Conservation (phyloP, 2,113 vertebrate genomes). For the Poeciliopsis prolifica region DNA sequence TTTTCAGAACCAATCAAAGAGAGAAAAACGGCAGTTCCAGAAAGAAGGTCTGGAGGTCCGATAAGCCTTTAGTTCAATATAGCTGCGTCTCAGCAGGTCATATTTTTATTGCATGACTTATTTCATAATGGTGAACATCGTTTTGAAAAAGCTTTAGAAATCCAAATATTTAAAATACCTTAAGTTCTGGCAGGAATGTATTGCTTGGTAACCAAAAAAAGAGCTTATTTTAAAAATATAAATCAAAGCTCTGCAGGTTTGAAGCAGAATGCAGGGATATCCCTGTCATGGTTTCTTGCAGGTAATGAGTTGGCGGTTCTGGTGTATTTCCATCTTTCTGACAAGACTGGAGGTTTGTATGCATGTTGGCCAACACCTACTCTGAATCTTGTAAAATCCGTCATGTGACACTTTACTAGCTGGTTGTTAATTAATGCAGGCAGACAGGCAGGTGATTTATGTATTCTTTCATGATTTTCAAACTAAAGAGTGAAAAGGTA, state of each 20-base stretch:
- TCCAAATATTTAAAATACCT: constrained; percentile 25
- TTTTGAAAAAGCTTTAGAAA: constrained; percentile 18
- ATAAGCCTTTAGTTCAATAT: constrained; percentile 25
- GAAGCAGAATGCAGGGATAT: constrained; percentile 53
- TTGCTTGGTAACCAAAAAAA: constrained; percentile 15
- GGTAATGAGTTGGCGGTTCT: constrained; percentile 66
- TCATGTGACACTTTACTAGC: constrained; percentile 55
- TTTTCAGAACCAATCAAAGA: constrained; percentile 21
- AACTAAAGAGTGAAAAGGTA: constrained; percentile 18
- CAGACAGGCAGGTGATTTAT: constrained; percentile 30
- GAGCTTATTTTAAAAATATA: constrained; percentile 25
- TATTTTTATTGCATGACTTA: constrained; percentile 15
- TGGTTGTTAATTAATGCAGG: constrained; percentile 62
- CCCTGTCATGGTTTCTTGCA: constrained; percentile 69
- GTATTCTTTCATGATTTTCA: constrained; percentile 36
- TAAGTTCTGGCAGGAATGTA: constrained; percentile 26
- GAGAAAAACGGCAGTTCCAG: constrained; percentile 32
- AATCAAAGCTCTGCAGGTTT: constrained; percentile 41
- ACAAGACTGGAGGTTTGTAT: constrained; percentile 67
- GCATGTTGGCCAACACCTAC: constrained; percentile 70
- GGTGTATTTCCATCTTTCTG: constrained; percentile 60
- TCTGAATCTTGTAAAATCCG: constrained; percentile 71
- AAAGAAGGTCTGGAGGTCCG: constrained; percentile 20
- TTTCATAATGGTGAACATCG: constrained; percentile 21
- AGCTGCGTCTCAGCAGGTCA: constrained; percentile 23